Percentiles rank a stretch among this genome's conserved stretches.
These are phyloP conservation scores for Molothrus aeneus DNA, from an alignment of 2,797 vertebrate species.

Conservation along the genomic window DNA sequence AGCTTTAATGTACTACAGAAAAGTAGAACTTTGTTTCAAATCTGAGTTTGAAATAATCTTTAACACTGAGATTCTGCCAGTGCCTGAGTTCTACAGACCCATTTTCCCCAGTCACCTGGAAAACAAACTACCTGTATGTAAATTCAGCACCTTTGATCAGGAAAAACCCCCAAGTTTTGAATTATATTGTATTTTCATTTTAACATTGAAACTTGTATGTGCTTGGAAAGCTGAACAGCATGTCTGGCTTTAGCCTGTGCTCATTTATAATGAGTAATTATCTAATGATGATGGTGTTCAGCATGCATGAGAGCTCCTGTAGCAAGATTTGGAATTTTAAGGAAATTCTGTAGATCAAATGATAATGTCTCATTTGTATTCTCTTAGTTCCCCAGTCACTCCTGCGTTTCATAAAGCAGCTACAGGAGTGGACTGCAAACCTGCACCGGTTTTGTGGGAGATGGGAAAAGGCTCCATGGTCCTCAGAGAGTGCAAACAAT, in stretches of 20 bases:
- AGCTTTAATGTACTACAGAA: background rate
- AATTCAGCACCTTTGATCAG: background rate
- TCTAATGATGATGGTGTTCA: conserved; percentile 44
- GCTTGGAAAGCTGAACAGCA: conserved; percentile 4
- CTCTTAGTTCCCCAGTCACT: background rate
- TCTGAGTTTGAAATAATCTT: background rate
- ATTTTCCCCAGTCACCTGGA: background rate
- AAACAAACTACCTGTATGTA: background rate
- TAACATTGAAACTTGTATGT: background rate
- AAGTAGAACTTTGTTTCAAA: background rate
- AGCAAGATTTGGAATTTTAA: conserved; percentile 50
- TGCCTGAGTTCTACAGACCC: background rate
- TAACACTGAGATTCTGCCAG: background rate
- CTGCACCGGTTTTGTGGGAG: no score
- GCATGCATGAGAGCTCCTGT: conserved; percentile 34
- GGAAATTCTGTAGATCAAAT: conserved; percentile 48
- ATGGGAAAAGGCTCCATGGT: background rate
- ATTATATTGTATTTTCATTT: conserved; percentile 7
- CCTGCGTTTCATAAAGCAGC: background rate
- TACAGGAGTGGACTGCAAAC: conserved; percentile 16
- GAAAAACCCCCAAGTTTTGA: background rate
- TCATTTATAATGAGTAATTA: conserved; percentile 61
- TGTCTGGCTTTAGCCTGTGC: background rate
- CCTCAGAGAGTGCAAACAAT: background rate
- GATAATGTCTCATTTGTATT: conserved; percentile 61